A percentile compares a stretch with the other conserved stretches of the same genome.
Evolutionary conservation across 2,888 invertebrate genomes (phyloP).

Genomic region (Ophioninae sp.): DNA sequence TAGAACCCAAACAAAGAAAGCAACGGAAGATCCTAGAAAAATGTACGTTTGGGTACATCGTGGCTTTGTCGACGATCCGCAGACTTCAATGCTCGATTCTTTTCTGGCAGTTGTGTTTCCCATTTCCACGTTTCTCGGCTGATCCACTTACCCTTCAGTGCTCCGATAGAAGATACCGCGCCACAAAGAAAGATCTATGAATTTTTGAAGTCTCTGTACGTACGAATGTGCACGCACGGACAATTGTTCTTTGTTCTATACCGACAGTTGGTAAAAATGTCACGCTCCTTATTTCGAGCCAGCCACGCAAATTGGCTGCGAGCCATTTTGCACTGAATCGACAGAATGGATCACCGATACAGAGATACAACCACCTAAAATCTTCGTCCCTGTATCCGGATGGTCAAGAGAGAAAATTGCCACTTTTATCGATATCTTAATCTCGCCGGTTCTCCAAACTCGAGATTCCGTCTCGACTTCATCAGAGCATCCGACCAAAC

Average conservation of each 20-base stretch:
- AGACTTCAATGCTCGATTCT: not conserved
- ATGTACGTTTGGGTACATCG: conserved; percentile 36
- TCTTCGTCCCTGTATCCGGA: not conserved
- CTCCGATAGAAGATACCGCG: conserved; percentile 11
- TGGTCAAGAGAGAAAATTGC: not conserved
- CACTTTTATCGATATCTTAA: not conserved
- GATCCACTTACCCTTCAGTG: conserved; percentile 22
- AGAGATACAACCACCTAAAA: not conserved
- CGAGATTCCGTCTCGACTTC: not conserved
- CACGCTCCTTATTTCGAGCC: not conserved
- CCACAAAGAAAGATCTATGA: not conserved
- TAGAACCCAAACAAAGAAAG: not conserved
- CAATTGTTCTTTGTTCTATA: not conserved
- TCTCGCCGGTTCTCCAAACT: not conserved
- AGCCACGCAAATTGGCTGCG: not conserved
- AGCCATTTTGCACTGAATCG: not conserved
- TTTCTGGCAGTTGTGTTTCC: conserved; percentile 41
- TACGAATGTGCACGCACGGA: not conserved
- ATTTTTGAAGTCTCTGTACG: not conserved
- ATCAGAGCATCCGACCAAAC: not conserved
- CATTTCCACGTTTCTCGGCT: conserved; percentile 12
- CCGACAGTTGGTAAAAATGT: not conserved
- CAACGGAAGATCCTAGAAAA: conserved; percentile 20
- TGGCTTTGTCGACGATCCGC: conserved; percentile 40
- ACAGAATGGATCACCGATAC: not conserved